Evolutionary conservation across 1,140 invertebrate species (phyloP), one percentile per base, ranked within the genome.

Genomic region (Cephus cinctus): DNA sequence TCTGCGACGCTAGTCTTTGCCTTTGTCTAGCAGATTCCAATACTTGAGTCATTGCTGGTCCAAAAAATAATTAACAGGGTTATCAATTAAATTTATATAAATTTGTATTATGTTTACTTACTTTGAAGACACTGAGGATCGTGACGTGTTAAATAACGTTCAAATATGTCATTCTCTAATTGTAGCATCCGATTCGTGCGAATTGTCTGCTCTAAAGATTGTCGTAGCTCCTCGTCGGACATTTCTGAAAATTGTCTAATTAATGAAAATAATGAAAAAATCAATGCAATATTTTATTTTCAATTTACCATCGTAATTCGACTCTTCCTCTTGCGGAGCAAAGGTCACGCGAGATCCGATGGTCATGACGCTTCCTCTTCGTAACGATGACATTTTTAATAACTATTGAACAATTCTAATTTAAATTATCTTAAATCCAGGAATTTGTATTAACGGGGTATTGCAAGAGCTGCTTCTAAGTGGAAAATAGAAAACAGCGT

Each of bases 101-200:
- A 27, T 1, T 43, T 20, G 4, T 6, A 32, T 42, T 44, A 25
- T 47, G 1, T 2, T 43, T 15, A 46, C 43, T 59, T 55, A 69
- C 67, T 45, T 38, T 53, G 43, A 12, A 67, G 9, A 25, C 43
- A 42, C 14, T 61, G 52, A 14, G 68, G 62, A 55, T 65, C 52
- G 12, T 58, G 30, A 27, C 60, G 57, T 6, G 2, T 22, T 4
- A 72, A 40, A 21, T 60, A 69, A 14, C 51, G 46, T 41, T 71
- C 67, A 43, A 69, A 67, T 34, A 72, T 20, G 5, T 72, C 67
- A 36, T 71, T 73, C 42, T 73, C 71, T 18, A 67, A 22, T 3
- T 16, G 46, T 11, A 71, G 16, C 30, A 57, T 50, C 45, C 50
- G 40, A 47, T 63, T 71, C 0, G 27, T 52, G 22, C 42, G 32